These are phyloP conservation scores for Sarcophaga subvicina DNA, from an alignment of 2,888 invertebrate species.

Conservation along the genomic window DNA sequence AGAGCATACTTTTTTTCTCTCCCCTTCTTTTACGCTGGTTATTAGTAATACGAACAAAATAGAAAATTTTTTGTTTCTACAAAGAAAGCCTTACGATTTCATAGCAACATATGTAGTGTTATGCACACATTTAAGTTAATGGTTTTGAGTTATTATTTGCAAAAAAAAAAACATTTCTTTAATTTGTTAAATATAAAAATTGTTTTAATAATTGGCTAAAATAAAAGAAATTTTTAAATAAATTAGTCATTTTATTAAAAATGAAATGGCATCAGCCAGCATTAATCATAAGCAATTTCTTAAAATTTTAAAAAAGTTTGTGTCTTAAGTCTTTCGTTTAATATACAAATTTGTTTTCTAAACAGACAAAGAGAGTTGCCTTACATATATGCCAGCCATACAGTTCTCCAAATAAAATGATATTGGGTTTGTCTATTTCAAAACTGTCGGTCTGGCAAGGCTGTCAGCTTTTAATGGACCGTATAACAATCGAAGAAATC, in stretches of 20 bases:
- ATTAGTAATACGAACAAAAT: constrained; percentile 22
- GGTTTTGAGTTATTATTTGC: not conserved
- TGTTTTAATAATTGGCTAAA: constrained; percentile 55
- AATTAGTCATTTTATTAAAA: constrained; percentile 26
- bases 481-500: too few relatives aligned
- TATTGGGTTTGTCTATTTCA: too few relatives aligned
- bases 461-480: too few relatives aligned
- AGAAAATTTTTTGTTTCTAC: constrained; percentile 1
- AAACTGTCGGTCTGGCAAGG: too few relatives aligned
- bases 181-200: constrained; percentile 53
- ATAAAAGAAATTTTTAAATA: constrained; percentile 36
- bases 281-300: not conserved
- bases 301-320: not conserved
- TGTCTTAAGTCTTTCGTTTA: too few relatives aligned
- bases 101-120: not conserved
- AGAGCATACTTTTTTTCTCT: constrained; percentile 39
- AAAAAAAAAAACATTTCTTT: not conserved
- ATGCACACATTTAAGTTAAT: not conserved
- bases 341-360: too few relatives aligned
- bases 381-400: too few relatives aligned
- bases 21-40: not conserved
- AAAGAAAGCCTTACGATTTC: constrained; percentile 36
- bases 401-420: too few relatives aligned
- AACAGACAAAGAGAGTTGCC: too few relatives aligned
- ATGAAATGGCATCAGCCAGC: not conserved